These are phyloP conservation scores for Pandion haliaetus DNA, from an alignment of 2,113 vertebrate genomes.

Conservation along the genomic window DNA sequence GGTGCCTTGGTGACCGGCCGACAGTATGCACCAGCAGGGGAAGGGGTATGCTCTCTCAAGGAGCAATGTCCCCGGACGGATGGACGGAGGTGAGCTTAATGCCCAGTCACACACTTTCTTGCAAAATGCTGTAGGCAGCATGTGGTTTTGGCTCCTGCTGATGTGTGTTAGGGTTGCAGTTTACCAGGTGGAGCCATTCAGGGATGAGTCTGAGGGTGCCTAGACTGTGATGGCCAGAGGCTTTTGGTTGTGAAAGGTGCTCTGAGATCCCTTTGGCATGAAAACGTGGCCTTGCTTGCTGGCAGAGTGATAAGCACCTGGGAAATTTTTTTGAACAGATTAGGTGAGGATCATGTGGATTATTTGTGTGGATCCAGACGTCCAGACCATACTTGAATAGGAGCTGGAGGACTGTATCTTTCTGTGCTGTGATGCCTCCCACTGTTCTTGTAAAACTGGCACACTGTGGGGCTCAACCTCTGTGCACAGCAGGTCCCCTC, in stretches of 20 bases:
- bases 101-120: not conserved
- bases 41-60: not conserved
- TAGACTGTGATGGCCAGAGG: rapidly evolving
- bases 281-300: not conserved
- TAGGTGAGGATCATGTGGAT: not conserved
- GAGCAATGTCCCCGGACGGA: rapidly evolving
- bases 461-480: rapidly evolving
- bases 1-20: rapidly evolving
- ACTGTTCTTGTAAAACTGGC: not conserved
- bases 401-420: not conserved
- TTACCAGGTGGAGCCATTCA: not conserved
- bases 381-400: not conserved
- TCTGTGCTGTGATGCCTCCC: not conserved
- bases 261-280: not conserved
- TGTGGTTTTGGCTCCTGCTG: not conserved
- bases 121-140: rapidly evolving
- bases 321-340: not conserved
- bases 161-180: rapidly evolving
- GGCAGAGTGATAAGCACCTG: not conserved
- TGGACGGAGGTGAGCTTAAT: rapidly evolving
- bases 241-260: not conserved
- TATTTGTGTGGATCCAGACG: not conserved
- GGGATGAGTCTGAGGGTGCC: not conserved
- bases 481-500: rapidly evolving
- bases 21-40: not conserved